phyloP scores from a whole-genome alignment of 2,888 invertebrate species.

The Chalcis sispes region DNA sequence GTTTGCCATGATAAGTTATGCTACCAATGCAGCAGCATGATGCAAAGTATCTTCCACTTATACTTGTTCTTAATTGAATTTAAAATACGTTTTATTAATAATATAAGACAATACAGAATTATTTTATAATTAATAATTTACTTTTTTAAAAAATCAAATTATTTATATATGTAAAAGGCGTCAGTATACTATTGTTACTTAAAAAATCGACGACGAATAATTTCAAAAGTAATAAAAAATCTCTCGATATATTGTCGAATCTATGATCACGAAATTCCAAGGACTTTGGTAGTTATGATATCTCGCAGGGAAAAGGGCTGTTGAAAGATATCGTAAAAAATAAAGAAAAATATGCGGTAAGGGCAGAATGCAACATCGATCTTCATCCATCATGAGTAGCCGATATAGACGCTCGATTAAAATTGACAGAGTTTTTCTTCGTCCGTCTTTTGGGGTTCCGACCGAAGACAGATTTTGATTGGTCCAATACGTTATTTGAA shows the following conservation, averaged over 20 bases:
- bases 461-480: conserved; percentile 15
- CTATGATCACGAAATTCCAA: neutral
- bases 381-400: conserved; percentile 73
- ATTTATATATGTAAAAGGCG: too few relatives aligned
- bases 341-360: conserved; percentile 23
- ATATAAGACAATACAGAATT: too few relatives aligned
- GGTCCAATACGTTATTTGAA: conserved; percentile 18
- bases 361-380: conserved; percentile 66
- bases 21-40: too few relatives aligned
- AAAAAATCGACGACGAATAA: too few relatives aligned
- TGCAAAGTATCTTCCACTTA: too few relatives aligned
- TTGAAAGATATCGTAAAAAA: conserved; percentile 30
- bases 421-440: conserved; percentile 25
- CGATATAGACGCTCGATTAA: conserved; percentile 49
- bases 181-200: too few relatives aligned
- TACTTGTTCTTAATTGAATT: too few relatives aligned
- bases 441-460: neutral
- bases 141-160: too few relatives aligned
- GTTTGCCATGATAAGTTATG: too few relatives aligned
- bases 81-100: too few relatives aligned
- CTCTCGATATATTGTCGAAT: neutral
- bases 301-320: conserved; percentile 33
- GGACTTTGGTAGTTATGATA: conserved; percentile 31
- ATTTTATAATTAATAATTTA: too few relatives aligned
- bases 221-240: too few relatives aligned